These are phyloP conservation scores for Leucophenga maculata DNA, from an alignment of 2,888 invertebrate species.

Conservation along the genomic window DNA sequence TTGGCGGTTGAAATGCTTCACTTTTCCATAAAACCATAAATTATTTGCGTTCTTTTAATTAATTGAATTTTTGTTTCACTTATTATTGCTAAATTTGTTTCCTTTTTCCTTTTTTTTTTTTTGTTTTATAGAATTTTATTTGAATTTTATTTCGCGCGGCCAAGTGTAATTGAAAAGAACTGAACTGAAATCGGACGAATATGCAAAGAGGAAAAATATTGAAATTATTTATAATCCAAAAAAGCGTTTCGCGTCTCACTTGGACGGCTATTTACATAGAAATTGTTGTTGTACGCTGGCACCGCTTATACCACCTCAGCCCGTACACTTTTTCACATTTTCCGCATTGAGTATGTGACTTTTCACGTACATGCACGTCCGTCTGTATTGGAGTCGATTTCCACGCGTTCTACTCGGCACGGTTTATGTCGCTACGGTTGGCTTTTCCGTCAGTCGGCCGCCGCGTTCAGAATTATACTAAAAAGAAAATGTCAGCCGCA, in stretches of 20 bases:
- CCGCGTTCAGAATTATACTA: slow-evolving; percentile 59
- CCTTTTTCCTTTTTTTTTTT: neutral
- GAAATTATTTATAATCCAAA: slow-evolving; percentile 26
- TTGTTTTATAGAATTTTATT: neutral
- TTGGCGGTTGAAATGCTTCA: slow-evolving; percentile 13
- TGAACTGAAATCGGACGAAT: too few relatives aligned
- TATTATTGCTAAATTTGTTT: neutral
- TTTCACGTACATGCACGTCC: slow-evolving; percentile 2
- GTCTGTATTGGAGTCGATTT: slow-evolving; percentile 14
- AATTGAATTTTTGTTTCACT: neutral
- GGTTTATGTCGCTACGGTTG: neutral
- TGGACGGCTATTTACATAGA: slow-evolving; percentile 10
- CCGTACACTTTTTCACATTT: neutral
- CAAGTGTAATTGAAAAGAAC: neutral
- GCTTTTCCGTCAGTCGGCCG: slow-evolving; percentile 49
- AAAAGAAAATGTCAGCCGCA: slow-evolving; percentile 50
- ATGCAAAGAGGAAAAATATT: neutral
- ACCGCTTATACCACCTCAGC: neutral
- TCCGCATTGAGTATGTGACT: neutral
- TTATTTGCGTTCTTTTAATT: slow-evolving; percentile 17
- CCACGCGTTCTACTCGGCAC: neutral
- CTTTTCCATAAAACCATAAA: neutral
- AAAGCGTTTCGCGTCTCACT: slow-evolving; percentile 4
- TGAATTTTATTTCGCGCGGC: neutral
- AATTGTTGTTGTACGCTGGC: slow-evolving; percentile 9